Evolutionary conservation across 1,140 invertebrate genomes (phyloP).

Genomic region (Aricia agestis): DNA sequence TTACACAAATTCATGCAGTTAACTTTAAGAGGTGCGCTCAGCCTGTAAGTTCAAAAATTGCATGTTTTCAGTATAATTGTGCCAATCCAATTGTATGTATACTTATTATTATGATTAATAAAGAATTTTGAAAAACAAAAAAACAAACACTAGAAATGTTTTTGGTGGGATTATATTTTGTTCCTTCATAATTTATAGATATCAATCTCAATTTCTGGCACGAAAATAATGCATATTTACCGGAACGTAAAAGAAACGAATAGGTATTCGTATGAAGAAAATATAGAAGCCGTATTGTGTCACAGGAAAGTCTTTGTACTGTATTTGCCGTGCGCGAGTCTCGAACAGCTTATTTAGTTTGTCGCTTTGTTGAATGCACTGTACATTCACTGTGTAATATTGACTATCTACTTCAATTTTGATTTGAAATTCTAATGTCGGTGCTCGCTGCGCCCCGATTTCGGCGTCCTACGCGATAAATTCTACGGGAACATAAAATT

Average conservation of each 20-base stretch:
- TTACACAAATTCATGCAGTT: too few species aligned
- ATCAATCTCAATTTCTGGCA: too few species aligned
- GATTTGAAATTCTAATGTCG: constrained; percentile 12
- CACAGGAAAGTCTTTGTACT: neutral
- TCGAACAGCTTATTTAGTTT: neutral
- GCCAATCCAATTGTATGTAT: too few species aligned
- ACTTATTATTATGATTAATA: too few species aligned
- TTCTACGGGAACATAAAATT: constrained; percentile 7
- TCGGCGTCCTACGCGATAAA: constrained; percentile 1
- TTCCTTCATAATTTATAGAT: too few species aligned
- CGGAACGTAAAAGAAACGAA: neutral
- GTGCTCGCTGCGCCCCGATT: neutral
- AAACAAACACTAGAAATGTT: too few species aligned
- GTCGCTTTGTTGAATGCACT: neutral
- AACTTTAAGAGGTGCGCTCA: too few species aligned
- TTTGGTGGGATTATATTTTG: too few species aligned
- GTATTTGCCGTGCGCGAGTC: neutral
- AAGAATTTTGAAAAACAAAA: too few species aligned
- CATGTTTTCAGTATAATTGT: too few species aligned
- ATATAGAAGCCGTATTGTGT: neutral
- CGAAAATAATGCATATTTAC: too few species aligned
- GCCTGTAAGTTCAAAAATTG: too few species aligned
- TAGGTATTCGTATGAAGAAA: neutral
- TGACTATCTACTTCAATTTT: neutral
- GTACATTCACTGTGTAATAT: neutral